phyloP scores from a whole-genome alignment of 2,797 vertebrate genomes.

The Passerculus sandwichensis region DNA sequence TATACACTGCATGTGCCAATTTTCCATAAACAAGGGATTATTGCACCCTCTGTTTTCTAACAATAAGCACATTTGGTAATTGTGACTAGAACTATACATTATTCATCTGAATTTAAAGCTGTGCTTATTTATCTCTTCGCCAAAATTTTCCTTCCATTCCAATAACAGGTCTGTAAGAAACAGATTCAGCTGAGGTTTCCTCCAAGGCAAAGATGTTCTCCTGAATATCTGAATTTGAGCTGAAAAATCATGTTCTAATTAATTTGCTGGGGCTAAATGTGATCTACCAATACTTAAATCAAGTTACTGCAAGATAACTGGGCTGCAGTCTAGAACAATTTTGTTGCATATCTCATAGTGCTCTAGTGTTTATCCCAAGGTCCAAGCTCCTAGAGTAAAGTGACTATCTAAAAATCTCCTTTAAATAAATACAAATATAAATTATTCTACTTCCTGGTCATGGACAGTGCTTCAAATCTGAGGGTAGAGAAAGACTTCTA shows the following conservation, averaged over 20 bases:
- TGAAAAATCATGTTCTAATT: background rate
- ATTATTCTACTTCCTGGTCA: background rate
- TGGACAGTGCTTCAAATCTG: background rate
- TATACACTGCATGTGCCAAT: slow-evolving; percentile 30
- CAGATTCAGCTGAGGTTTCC: background rate
- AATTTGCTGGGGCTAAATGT: background rate
- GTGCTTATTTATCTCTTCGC: background rate
- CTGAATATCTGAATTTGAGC: background rate
- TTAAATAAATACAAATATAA: background rate
- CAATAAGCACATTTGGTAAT: slow-evolving; percentile 45
- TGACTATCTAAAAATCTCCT: background rate
- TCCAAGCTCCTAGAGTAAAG: background rate
- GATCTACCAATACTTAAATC: background rate
- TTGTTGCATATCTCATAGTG: background rate
- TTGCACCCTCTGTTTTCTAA: slow-evolving; percentile 54
- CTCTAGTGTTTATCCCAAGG: background rate
- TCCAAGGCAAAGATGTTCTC: background rate
- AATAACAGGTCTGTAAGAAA: background rate
- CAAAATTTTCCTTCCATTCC: background rate
- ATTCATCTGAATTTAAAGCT: slow-evolving; percentile 5
- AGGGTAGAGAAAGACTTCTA: background rate
- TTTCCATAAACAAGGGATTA: slow-evolving; percentile 56
- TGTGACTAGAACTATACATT: background rate
- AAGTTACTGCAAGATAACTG: background rate
- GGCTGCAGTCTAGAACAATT: background rate